Conservation (phyloP, 2,113 vertebrate species). For the Chiloscyllium plagiosum region DNA sequence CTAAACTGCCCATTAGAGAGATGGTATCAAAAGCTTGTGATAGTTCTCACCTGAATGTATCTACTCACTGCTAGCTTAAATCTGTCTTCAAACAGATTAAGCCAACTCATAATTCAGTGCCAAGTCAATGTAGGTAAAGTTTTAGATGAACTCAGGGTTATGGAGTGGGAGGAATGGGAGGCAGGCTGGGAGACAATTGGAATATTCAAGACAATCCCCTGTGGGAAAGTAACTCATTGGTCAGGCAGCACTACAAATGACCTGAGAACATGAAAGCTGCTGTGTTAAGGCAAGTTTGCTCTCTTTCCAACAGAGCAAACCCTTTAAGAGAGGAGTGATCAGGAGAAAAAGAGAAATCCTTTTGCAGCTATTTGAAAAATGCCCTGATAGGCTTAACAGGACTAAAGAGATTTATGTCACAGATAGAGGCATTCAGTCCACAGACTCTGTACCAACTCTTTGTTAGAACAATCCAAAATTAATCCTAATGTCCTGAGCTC, state of each 20-base stretch:
- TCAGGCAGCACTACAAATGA: background rate
- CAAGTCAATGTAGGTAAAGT: background rate
- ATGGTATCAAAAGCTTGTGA: background rate
- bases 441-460: background rate
- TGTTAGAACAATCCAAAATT: background rate
- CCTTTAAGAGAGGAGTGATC: background rate
- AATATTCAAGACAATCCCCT: background rate
- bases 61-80: background rate
- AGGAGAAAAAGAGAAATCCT: background rate
- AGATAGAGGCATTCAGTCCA: background rate
- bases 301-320: background rate
- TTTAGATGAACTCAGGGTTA: background rate
- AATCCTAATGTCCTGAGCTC: background rate
- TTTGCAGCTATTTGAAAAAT: no score
- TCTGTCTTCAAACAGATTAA: background rate
- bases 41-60: background rate
- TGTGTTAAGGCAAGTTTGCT: background rate
- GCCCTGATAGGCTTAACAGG: no score
- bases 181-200: background rate
- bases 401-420: background rate
- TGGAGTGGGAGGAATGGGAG: background rate
- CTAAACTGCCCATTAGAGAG: background rate
- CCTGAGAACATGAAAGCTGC: background rate
- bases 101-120: background rate
- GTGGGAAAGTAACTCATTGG: background rate